Conservation (phyloP, 2,113 vertebrate genomes). For the Halichoeres trimaculatus region DNA sequence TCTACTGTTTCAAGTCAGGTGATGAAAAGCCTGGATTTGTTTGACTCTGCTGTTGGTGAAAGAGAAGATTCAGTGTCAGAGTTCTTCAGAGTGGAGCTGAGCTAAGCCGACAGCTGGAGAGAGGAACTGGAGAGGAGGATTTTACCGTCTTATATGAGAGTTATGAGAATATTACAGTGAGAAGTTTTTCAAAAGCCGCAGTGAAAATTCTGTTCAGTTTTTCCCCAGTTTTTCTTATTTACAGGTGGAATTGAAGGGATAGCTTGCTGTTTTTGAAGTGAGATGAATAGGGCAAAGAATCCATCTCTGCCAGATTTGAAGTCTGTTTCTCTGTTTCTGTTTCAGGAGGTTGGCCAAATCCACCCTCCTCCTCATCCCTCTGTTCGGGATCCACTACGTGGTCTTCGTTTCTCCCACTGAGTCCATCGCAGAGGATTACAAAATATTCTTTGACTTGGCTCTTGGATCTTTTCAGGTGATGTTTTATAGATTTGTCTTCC, state of each 20-base stretch:
- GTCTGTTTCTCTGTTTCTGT: background rate
- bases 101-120: slow-evolving; percentile 17
- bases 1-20: background rate
- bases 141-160: background rate
- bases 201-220: background rate
- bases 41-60: slow-evolving; percentile 14
- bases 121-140: background rate
- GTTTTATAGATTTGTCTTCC: background rate
- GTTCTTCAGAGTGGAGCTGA: background rate
- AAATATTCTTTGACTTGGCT: slow-evolving; percentile 91
- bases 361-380: slow-evolving; percentile 90
- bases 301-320: background rate
- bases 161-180: background rate
- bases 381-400: slow-evolving; percentile 93
- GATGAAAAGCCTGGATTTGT: slow-evolving; percentile 27
- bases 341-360: slow-evolving; percentile 92
- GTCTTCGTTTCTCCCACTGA: slow-evolving; percentile 85
- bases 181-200: background rate
- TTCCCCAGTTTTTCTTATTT: background rate
- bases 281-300: too few relatives aligned
- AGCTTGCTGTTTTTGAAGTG: too few relatives aligned
- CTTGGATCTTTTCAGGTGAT: slow-evolving; percentile 93
- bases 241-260: background rate
- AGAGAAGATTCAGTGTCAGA: background rate
- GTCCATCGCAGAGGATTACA: slow-evolving; percentile 83